These are phyloP conservation scores for Morelia viridis DNA, from an alignment of 2,797 vertebrate genomes.

Conservation along the genomic window DNA sequence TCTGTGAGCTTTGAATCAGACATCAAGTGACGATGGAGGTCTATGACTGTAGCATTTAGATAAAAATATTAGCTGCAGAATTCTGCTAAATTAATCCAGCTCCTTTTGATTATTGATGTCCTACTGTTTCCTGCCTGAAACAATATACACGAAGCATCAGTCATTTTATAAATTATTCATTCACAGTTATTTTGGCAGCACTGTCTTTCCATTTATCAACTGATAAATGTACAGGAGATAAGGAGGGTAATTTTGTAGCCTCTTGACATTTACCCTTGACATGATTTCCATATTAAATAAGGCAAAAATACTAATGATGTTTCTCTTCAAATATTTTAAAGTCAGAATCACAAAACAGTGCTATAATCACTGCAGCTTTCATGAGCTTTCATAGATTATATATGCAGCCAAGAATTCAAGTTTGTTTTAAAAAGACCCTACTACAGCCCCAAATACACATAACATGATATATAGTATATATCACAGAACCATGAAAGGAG, in stretches of 20 bases:
- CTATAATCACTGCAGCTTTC: not conserved
- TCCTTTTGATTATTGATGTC: slow-evolving; percentile 83
- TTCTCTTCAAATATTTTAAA: slow-evolving; percentile 52
- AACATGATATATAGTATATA: not conserved
- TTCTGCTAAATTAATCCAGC: slow-evolving; percentile 78
- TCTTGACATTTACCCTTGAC: slow-evolving; percentile 81
- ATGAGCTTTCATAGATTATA: not conserved
- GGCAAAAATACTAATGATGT: slow-evolving; percentile 70
- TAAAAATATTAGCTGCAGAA: slow-evolving; percentile 77
- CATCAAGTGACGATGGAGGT: slow-evolving; percentile 28
- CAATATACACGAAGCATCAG: slow-evolving; percentile 78
- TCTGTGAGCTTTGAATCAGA: slow-evolving; percentile 50
- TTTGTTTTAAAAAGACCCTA: not conserved
- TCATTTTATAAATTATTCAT: slow-evolving; percentile 85
- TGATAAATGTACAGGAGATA: slow-evolving; percentile 76
- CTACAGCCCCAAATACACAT: not conserved
- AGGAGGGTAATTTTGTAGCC: slow-evolving; percentile 77
- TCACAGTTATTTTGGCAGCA: slow-evolving; percentile 82
- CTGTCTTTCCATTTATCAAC: slow-evolving; percentile 79
- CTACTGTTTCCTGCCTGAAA: slow-evolving; percentile 82
- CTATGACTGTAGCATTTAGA: slow-evolving; percentile 69
- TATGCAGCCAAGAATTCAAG: rapidly evolving
- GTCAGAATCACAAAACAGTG: slow-evolving; percentile 51
- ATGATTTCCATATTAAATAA: slow-evolving; percentile 79
- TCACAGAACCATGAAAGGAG: not conserved